A percentile compares a stretch with the other conserved stretches of the same genome.
These are phyloP conservation scores for Orchesella cincta DNA, from an alignment of 1,140 invertebrate genomes.

Conservation along the genomic window DNA sequence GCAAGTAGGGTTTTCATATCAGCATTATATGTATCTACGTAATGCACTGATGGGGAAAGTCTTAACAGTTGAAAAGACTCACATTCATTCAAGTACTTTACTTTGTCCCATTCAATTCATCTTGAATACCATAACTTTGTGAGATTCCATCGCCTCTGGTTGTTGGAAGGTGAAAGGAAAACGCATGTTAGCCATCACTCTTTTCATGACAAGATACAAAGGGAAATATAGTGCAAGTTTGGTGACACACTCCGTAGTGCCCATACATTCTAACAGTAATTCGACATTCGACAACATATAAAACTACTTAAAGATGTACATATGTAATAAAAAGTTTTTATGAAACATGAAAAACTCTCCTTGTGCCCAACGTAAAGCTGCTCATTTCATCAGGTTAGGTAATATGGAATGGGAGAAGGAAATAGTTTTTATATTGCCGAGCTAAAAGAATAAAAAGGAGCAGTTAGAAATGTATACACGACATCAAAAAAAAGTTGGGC, in stretches of 20 bases:
- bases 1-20: background rate
- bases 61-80: too few species aligned
- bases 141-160: background rate
- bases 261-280: too few species aligned
- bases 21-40: too few species aligned
- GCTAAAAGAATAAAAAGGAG: background rate
- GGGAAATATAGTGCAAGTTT: background rate
- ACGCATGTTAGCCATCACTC: background rate
- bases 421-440: background rate
- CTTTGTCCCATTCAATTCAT: background rate
- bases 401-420: background rate
- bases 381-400: too few species aligned
- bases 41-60: too few species aligned
- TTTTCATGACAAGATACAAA: conserved; percentile 18
- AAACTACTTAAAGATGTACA: background rate
- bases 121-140: background rate
- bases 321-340: background rate
- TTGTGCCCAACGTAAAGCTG: too few species aligned
- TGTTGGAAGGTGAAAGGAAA: background rate
- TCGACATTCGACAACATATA: too few species aligned
- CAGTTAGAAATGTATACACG: background rate
- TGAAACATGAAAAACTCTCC: background rate
- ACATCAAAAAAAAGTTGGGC: background rate
- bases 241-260: background rate
- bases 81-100: background rate